A percentile compares a stretch with the other conserved stretches of the same genome.
Evolutionary conservation across 2,888 invertebrate genomes (phyloP).

Genomic region (Xylota sylvarum): DNA sequence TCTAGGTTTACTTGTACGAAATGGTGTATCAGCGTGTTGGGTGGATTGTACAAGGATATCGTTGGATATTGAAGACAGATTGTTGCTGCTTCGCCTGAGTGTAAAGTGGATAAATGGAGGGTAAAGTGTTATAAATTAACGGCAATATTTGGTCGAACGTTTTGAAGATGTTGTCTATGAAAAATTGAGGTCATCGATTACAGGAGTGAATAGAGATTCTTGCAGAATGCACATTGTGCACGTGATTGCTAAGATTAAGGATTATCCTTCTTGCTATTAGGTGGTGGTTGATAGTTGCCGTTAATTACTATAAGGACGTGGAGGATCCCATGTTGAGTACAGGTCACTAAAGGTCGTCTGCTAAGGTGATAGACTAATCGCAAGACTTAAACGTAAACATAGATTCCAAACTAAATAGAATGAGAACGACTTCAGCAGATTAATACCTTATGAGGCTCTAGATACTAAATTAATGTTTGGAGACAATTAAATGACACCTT

Average conservation of each 20-base stretch:
- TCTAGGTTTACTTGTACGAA: conserved; percentile 62
- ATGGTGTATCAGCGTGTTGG: conserved; percentile 20
- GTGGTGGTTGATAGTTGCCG: no score
- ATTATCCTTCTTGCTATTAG: background rate
- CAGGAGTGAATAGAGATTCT: conserved; percentile 34
- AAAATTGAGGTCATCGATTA: conserved; percentile 59
- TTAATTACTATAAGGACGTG: no score
- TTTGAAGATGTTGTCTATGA: conserved; percentile 48
- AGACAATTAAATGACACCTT: no score
- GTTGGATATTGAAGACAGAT: conserved; percentile 66
- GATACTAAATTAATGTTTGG: no score
- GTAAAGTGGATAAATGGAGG: conserved; percentile 67
- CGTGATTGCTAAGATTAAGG: background rate
- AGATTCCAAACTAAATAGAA: no score
- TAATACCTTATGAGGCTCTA: no score
- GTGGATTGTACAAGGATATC: conserved; percentile 35
- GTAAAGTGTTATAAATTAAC: conserved; percentile 64
- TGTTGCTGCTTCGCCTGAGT: conserved; percentile 48
- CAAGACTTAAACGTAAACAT: no score
- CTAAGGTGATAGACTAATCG: no score
- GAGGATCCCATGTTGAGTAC: no score
- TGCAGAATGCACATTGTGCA: background rate
- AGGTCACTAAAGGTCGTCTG: no score
- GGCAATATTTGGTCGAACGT: conserved; percentile 54
- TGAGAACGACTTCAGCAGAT: no score